These are phyloP conservation scores for Accipiter cooperii DNA, from an alignment of 2,113 vertebrate genomes.

Conservation along the genomic window DNA sequence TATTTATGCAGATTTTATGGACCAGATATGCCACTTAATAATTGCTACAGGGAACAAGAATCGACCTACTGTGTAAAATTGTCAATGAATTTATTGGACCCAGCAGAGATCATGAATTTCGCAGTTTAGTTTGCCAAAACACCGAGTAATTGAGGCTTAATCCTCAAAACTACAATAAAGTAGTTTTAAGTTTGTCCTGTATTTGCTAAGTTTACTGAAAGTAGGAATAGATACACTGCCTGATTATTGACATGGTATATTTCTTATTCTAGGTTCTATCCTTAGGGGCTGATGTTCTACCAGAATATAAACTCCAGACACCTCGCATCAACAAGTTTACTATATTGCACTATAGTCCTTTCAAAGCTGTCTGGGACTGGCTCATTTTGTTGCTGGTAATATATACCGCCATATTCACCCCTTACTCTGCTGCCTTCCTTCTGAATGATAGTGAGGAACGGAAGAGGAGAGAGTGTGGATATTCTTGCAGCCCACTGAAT, in stretches of 20 bases:
- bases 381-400: conserved; percentile 95
- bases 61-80: neutral
- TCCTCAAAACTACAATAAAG: neutral
- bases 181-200: neutral
- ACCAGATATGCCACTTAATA: neutral
- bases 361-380: conserved; percentile 99
- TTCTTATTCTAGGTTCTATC: conserved; percentile 84
- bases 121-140: neutral
- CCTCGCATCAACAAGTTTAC: conserved; percentile 97
- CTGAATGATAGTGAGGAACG: conserved; percentile 94
- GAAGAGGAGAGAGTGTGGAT: conserved; percentile 91
- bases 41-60: neutral
- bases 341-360: conserved; percentile 98
- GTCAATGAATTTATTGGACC: neutral
- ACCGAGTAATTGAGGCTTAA: neutral
- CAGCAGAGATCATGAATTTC: neutral
- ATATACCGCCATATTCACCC: conserved; percentile 97
- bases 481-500: conserved; percentile 96
- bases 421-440: conserved; percentile 96
- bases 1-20: neutral
- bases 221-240: neutral
- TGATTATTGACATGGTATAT: neutral
- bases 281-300: conserved; percentile 93
- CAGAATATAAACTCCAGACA: conserved; percentile 98
- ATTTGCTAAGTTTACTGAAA: neutral